Base-by-base conservation (phyloP, 1,140 invertebrate genomes). In the Cyclargus thomasi region DNA sequence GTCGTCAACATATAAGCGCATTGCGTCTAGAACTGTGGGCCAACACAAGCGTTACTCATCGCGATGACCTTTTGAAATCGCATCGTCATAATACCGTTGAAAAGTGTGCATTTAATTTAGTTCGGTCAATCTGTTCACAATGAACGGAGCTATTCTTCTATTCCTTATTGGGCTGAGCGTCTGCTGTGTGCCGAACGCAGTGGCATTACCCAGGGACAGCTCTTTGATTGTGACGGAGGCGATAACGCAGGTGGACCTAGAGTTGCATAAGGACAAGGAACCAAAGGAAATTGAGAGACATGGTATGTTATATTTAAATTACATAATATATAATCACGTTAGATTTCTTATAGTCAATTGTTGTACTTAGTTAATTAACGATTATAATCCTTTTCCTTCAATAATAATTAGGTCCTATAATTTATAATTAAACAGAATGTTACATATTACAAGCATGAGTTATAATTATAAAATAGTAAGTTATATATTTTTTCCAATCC, bases 171-270 rank as follows among this genome's bases (percentile, higher is more conserved):
- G 62, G 22, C 16, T 72, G 36, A 35, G 64, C 20, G 22, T 74
- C 22, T 70, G 53, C 16, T 65, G 62, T 8, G 53, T 64, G 11
- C 63, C 67, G 23, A 64, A 70, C 66, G 67, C 63, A 67, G 47
- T 69, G 57, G 73, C 73, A 20, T 67, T 75, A 22, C 77, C 79
- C 21, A 77, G 71, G 67, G 75, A 78, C 62, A 75, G 66, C 39
- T 70, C 69, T 68, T 62, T 73, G 14, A 35, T 72, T 10, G 74
- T 72, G 70, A 67, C 63, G 14, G 74, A 77, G 63, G 55, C 68
- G 21, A 59, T 74, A 14, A 59, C 67, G n/a, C 36, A 64, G n/a
- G 62, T 36, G 35, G 59, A 69, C 69, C 21, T 59, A 2, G 17
- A 59, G 18, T 59, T 62, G 63, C 23, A 63, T 64, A 35, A 62